phyloP scores from a whole-genome alignment of 2,888 invertebrate genomes.

The Sinhomidia bicolor region DNA sequence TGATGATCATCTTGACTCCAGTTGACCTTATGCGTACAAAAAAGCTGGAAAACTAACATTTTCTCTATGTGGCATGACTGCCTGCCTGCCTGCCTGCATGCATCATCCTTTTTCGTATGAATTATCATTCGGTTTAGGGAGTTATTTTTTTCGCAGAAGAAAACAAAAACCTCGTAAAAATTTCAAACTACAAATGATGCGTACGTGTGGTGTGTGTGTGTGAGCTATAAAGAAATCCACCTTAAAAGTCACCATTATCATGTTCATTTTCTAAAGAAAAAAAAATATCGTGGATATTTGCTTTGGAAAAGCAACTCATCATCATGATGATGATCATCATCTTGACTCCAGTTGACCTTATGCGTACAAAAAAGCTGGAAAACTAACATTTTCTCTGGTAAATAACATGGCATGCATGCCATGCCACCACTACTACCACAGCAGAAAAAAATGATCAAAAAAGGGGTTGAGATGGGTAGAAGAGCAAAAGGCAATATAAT shows the following conservation, averaged over 20 bases:
- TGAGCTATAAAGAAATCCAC: slow-evolving; percentile 27
- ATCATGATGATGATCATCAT: slow-evolving; percentile 52
- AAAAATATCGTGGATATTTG: slow-evolving; percentile 2
- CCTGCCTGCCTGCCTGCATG: too few relatives aligned
- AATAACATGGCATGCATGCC: not conserved
- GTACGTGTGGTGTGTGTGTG: slow-evolving; percentile 1
- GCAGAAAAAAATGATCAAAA: not conserved
- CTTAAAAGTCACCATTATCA: slow-evolving; percentile 20
- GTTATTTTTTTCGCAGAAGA: too few relatives aligned
- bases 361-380: slow-evolving; percentile 27
- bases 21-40: slow-evolving; percentile 58
- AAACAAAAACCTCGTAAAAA: not conserved
- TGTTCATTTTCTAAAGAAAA: not conserved
- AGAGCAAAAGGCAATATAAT: not conserved
- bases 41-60: slow-evolving; percentile 4
- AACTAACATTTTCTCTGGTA: not conserved
- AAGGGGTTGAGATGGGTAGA: too few relatives aligned
- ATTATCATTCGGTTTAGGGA: not conserved
- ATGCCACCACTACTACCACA: too few relatives aligned
- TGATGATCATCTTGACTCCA: slow-evolving; percentile 57
- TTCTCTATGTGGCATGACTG: not conserved
- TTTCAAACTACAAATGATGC: slow-evolving; percentile 25
- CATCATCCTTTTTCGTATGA: too few relatives aligned
- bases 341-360: slow-evolving; percentile 63
- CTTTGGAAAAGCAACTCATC: slow-evolving; percentile 29